Evolutionary conservation across 2,113 vertebrate species (phyloP).

Genomic region (Deroptyus accipitrinus): DNA sequence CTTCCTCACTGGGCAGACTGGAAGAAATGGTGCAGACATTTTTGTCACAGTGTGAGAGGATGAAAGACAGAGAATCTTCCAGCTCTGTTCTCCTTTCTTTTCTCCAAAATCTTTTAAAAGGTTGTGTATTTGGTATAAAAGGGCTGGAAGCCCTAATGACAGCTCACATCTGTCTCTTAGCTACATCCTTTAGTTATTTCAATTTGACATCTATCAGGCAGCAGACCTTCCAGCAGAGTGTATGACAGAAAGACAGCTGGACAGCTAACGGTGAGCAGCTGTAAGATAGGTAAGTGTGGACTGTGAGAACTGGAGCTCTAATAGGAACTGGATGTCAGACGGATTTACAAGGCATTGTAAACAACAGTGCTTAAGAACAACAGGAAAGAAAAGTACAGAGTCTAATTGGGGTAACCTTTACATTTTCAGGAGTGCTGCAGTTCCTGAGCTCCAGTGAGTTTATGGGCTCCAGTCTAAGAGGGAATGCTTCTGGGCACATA

Average conservation of each 20-base stretch:
- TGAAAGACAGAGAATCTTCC: not conserved
- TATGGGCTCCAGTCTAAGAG: not conserved
- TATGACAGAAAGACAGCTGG: conserved; percentile 55
- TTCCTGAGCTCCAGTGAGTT: not conserved
- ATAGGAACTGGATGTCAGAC: conserved; percentile 30
- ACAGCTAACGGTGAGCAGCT: conserved; percentile 25
- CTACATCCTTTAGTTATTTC: conserved; percentile 24
- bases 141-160: not conserved
- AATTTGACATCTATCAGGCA: conserved; percentile 51
- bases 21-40: not conserved
- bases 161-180: conserved; percentile 25
- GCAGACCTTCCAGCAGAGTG: conserved; percentile 11
- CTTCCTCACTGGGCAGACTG: not conserved
- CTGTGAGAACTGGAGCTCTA: not conserved
- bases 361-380: not conserved
- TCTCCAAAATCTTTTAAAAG: not conserved
- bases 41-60: not conserved
- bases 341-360: conserved; percentile 9
- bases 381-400: not conserved
- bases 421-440: not conserved
- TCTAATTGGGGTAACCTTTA: not conserved
- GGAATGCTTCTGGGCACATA: not conserved
- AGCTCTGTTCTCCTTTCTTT: not conserved
- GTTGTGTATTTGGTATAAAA: not conserved
- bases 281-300: not conserved